Conservation (phyloP, 2,888 invertebrate genomes). For the Hymenopus coronatus region DNA sequence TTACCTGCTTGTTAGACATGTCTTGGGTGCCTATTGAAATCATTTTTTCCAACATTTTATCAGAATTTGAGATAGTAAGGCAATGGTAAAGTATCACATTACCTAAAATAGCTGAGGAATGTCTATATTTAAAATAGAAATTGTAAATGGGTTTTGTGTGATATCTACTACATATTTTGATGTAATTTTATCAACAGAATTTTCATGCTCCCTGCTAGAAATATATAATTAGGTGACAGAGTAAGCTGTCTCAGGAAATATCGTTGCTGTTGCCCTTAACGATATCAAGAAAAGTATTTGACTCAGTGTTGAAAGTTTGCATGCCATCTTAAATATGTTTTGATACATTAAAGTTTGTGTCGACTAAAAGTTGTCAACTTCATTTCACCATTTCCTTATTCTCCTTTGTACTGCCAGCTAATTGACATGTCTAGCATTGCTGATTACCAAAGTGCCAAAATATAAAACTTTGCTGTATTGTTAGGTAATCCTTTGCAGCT, state of each 20-base stretch:
- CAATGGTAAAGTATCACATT: no score
- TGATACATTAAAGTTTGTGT: conserved; percentile 17
- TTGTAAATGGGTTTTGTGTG: neutral
- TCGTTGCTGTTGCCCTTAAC: neutral
- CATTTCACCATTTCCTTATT: neutral
- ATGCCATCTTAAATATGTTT: conserved; percentile 15
- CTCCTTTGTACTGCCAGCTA: neutral
- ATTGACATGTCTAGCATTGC: no score
- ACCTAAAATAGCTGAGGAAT: neutral
- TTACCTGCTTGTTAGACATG: no score
- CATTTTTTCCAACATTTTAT: no score
- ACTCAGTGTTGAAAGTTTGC: neutral
- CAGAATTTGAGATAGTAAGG: no score
- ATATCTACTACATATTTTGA: neutral
- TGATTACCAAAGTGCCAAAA: no score
- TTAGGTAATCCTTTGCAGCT: no score
- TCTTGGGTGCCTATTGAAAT: no score
- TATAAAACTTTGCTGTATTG: no score
- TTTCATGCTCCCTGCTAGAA: neutral
- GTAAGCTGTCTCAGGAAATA: neutral
- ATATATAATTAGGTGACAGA: neutral
- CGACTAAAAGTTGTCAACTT: neutral
- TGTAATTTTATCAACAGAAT: neutral
- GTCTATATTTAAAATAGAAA: no score
- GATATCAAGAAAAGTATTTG: neutral